Evolutionary conservation across 2,888 invertebrate genomes (phyloP).

Genomic region (Drosophila mimica): DNA sequence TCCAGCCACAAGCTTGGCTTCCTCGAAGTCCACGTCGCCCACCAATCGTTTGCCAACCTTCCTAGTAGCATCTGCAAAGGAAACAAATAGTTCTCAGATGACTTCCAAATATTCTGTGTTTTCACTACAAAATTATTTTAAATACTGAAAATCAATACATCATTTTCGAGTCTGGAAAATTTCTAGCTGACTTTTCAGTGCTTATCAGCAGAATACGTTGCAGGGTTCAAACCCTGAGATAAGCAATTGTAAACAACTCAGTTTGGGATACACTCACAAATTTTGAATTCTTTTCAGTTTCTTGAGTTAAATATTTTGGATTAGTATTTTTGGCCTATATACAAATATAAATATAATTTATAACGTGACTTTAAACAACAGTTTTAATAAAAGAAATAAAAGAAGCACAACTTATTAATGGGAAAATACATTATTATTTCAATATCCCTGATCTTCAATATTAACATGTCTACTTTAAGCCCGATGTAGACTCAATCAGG

Average conservation of each 20-base stretch:
- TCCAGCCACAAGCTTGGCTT: slow-evolving; percentile 92
- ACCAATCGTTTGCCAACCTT: slow-evolving; percentile 92
- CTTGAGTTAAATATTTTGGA: too few species aligned
- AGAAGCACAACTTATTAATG: background rate
- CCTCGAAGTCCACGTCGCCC: slow-evolving; percentile 97
- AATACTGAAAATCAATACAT: slow-evolving; percentile 5
- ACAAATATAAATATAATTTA: background rate
- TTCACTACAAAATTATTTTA: slow-evolving; percentile 9
- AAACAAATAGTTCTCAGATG: background rate
- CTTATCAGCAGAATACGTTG: slow-evolving; percentile 32
- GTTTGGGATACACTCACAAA: background rate
- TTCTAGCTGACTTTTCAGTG: background rate
- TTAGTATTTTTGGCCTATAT: background rate
- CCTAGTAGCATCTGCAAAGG: slow-evolving; percentile 89
- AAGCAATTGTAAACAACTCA: slow-evolving; percentile 14
- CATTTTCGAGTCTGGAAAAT: slow-evolving; percentile 19
- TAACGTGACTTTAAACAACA: background rate
- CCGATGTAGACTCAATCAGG: background rate
- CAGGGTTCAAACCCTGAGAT: slow-evolving; percentile 34
- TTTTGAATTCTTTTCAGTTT: background rate
- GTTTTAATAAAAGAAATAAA: background rate
- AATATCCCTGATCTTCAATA: too few species aligned
- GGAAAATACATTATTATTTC: background rate
- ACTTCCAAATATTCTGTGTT: background rate
- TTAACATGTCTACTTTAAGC: background rate